Percentiles rank a stretch among this genome's conserved stretches.
phyloP scores from a whole-genome alignment of 1,140 invertebrate species.

The Heliconius melpomene region DNA sequence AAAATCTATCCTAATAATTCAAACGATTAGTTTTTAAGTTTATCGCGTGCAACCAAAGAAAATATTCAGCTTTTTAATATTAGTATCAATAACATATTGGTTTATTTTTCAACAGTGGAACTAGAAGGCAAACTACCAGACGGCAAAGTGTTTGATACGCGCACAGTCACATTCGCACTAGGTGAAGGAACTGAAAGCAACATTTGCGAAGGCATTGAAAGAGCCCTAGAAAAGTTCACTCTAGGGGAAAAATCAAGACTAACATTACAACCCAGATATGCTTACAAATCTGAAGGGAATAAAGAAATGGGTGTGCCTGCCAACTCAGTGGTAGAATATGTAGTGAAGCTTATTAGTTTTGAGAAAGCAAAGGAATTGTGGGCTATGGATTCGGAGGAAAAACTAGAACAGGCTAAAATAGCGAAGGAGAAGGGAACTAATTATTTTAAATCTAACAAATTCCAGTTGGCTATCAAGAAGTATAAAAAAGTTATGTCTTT shows the following conservation, averaged over 20 bases:
- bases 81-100: constrained; percentile 9
- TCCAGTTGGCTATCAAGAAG: constrained; percentile 91
- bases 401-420: constrained; percentile 90
- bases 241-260: constrained; percentile 90
- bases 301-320: constrained; percentile 88
- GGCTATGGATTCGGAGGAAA: constrained; percentile 89
- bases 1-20: too few relatives aligned
- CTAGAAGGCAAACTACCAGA: constrained; percentile 85
- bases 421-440: constrained; percentile 95
- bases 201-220: constrained; percentile 92
- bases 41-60: too few relatives aligned
- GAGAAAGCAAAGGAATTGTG: constrained; percentile 92
- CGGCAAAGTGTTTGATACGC: constrained; percentile 70
- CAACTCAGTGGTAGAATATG: constrained; percentile 90
- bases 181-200: constrained; percentile 91
- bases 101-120: constrained; percentile 83
- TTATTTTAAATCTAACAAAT: constrained; percentile 93
- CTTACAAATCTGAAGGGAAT: constrained; percentile 89
- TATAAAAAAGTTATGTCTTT: constrained; percentile 88
- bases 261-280: constrained; percentile 90
- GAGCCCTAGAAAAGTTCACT: constrained; percentile 91
- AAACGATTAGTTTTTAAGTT: too few relatives aligned
- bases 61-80: too few relatives aligned
- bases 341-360: constrained; percentile 90
- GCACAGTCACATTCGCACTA: constrained; percentile 91